Conservation (phyloP, 2,797 vertebrate species). For the Petrocephalus sullivani region DNA sequence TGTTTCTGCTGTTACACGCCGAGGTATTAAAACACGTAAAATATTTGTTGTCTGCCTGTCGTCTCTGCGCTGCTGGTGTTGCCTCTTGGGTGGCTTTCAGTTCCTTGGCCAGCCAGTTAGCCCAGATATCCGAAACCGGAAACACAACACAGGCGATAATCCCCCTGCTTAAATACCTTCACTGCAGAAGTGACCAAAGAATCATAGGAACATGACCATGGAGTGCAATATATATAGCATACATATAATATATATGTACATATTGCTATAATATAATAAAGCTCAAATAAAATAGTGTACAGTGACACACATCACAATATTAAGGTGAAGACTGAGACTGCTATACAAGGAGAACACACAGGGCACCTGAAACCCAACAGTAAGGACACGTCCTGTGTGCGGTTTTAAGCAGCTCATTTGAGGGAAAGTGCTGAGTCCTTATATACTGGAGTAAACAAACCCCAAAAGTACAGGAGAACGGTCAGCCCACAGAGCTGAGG, state of each 20-base stretch:
- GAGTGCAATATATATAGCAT: too few species aligned
- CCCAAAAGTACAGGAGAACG: not conserved
- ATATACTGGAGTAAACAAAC: not conserved
- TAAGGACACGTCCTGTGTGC: not conserved
- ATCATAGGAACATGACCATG: not conserved
- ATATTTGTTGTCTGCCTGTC: not conserved
- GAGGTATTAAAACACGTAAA: not conserved
- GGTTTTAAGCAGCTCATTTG: not conserved
- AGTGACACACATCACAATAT: not conserved
- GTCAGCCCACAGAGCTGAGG: not conserved
- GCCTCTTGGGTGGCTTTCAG: not conserved
- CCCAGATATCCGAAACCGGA: conserved; percentile 12
- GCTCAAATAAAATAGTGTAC: not conserved
- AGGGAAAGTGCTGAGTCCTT: not conserved
- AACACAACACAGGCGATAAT: conserved; percentile 33
- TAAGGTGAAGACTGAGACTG: not conserved
- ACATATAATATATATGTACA: too few species aligned
- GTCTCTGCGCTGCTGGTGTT: not conserved
- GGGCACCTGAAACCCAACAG: not conserved
- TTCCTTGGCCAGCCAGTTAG: not conserved
- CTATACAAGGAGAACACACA: not conserved
- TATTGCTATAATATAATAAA: not conserved
- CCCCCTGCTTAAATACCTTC: conserved; percentile 31
- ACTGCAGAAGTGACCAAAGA: conserved; percentile 17
- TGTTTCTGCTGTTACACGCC: not conserved